A percentile compares a stretch with the other conserved stretches of the same genome.
Conservation (phyloP, 2,113 vertebrate genomes). For the Myiozetetes cayanensis region DNA sequence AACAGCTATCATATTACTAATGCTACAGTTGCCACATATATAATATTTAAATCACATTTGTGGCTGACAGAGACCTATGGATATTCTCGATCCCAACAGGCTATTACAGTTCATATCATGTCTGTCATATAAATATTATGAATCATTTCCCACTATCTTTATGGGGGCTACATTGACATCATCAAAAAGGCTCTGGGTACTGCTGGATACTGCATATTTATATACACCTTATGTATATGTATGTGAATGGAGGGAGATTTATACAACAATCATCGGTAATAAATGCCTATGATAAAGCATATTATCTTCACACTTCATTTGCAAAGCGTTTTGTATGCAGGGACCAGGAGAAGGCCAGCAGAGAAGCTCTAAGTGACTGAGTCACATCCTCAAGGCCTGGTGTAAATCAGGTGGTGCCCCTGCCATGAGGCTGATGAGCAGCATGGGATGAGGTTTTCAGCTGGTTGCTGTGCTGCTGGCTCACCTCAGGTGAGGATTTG, state of each 20-base stretch:
- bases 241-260: constrained; percentile 44
- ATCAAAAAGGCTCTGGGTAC: constrained; percentile 14
- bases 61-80: constrained; percentile 70
- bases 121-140: constrained; percentile 78
- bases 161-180: constrained; percentile 60
- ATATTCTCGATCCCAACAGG: constrained; percentile 73
- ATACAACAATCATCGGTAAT: constrained; percentile 35
- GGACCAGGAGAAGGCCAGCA: not conserved
- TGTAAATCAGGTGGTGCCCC: not conserved
- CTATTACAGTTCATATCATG: constrained; percentile 71
- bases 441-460: not conserved
- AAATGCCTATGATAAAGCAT: constrained; percentile 60
- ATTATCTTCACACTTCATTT: constrained; percentile 54
- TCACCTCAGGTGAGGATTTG: not conserved
- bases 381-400: not conserved
- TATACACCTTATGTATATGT: constrained; percentile 38
- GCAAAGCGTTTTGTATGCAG: constrained; percentile 39
- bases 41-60: constrained; percentile 74
- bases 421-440: not conserved
- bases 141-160: constrained; percentile 75
- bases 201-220: constrained; percentile 19
- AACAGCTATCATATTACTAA: constrained; percentile 42
- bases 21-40: constrained; percentile 62
- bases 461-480: not conserved
- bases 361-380: not conserved